Base-by-base conservation (phyloP, 2,888 invertebrate genomes). In the Aphodius sticticus region DNA sequence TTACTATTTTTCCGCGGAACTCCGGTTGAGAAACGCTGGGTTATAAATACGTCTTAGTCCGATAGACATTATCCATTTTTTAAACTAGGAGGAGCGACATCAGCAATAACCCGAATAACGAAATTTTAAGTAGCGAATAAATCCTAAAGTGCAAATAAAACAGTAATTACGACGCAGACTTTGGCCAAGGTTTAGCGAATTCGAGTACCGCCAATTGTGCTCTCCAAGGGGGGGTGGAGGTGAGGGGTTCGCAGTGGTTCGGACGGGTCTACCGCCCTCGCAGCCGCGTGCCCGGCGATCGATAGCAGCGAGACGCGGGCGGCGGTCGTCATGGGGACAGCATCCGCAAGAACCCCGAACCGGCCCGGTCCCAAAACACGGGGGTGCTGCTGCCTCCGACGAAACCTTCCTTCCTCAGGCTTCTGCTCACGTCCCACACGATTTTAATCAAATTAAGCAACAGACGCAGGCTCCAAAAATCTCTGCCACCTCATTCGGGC, bases 321-420 rank as follows among this genome's bases (percentile, higher is more conserved):
- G 83, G 81, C 82, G 80, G 84, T 84, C 72, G 82, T 77, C 83
- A 84, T 84, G 82, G 81, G 81, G 81, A 84, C 84, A 84, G 83
- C 80, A 82, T 81, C 81, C 77, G 77, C 75, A 70, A 26, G 35
- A 26, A 53, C 37, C 76, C 37, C 76, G 38, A 16, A n/a, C 69
- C 69, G 69, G 26, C 76, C 26, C 76, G 53, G 53, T 53, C 1
- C 53, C 53, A 12, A 53, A 53, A 53, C 53, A 9, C 53, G 26
- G 26, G 12, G 76, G 35, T 75, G 70, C 70, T 70, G 70, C 70
- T 70, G n/a, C 71, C 71, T 12, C 71, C 71, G 12, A 6, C n/a
- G 71, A 26, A 71, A 7, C 53, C 9, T 2, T 12, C 38, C 38
- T 6, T 6, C 53, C 53, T 12, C 9, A 53, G 9, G 9, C 53